Conservation (phyloP, 2,113 vertebrate genomes). For the Tachycineta bicolor region DNA sequence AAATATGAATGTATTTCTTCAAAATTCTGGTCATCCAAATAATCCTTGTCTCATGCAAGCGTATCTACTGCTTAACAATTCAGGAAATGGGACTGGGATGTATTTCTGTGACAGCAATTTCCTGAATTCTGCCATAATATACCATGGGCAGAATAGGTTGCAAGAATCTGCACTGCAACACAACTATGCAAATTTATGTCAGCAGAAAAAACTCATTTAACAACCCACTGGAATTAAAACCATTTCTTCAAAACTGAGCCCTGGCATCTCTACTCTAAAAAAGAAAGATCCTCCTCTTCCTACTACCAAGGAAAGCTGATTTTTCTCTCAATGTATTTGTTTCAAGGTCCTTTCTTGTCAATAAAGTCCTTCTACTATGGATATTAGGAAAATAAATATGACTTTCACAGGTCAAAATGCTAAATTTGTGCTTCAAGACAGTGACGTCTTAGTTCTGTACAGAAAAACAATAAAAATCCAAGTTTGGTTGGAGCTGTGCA, state of each 20-base stretch:
- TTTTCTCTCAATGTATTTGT: background rate
- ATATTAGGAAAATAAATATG: background rate
- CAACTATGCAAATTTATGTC: constrained; percentile 34
- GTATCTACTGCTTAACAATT: background rate
- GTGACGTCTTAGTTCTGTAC: background rate
- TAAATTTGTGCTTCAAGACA: background rate
- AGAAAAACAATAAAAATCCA: background rate
- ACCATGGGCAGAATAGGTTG: background rate
- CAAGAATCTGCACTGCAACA: background rate
- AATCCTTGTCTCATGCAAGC: background rate
- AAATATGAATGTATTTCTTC: background rate
- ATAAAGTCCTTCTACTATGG: background rate
- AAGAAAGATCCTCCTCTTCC: background rate
- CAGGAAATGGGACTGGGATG: background rate
- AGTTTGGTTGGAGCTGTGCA: background rate
- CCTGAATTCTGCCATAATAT: background rate
- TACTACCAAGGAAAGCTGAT: background rate
- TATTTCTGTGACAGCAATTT: background rate
- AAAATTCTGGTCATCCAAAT: background rate
- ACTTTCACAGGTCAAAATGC: background rate
- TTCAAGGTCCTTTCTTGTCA: background rate
- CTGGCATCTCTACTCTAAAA: background rate
- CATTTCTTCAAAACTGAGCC: background rate
- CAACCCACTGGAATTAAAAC: background rate
- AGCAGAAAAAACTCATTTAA: constrained; percentile 48